Percentiles rank a stretch among this genome's conserved stretches.
These are phyloP conservation scores for Leptinotarsa haldemani DNA, from an alignment of 2,888 invertebrate genomes.

Conservation along the genomic window DNA sequence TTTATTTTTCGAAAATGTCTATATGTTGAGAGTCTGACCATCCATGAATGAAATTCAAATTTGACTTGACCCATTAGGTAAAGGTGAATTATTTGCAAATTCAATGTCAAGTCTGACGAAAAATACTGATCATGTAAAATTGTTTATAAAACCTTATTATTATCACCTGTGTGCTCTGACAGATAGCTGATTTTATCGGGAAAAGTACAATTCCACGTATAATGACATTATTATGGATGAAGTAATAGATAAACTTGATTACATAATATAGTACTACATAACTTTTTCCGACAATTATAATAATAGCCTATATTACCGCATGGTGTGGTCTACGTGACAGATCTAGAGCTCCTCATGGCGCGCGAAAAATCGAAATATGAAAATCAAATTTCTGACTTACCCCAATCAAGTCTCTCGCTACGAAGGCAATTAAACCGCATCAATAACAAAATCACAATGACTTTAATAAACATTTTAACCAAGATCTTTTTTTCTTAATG, in stretches of 20 bases:
- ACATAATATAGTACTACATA: constrained; percentile 1
- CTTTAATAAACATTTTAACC: constrained; percentile 56
- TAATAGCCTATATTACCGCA: constrained; percentile 30
- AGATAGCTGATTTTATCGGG: too few species aligned
- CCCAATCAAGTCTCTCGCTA: constrained; percentile 52
- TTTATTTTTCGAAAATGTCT: too few species aligned
- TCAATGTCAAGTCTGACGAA: not conserved
- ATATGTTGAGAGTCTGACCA: too few species aligned
- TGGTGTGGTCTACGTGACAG: constrained; percentile 53
- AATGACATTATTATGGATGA: constrained; percentile 5
- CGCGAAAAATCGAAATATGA: constrained; percentile 48
- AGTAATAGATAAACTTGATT: constrained; percentile 10
- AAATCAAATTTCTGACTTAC: constrained; percentile 54
- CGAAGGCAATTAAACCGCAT: constrained; percentile 42
- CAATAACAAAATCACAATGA: constrained; percentile 53
- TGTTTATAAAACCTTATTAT: too few species aligned
- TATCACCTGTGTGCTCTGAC: too few species aligned
- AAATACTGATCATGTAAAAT: not conserved
- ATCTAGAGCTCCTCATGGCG: constrained; percentile 50
- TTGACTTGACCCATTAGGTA: not conserved
- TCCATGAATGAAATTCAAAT: not conserved
- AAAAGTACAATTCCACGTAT: not conserved
- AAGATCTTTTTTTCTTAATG: constrained; percentile 32
- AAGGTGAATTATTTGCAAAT: not conserved
- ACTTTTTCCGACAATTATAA: constrained; percentile 11